Percentiles rank a stretch among this genome's conserved stretches.
phyloP scores from a whole-genome alignment of 1,140 invertebrate genomes.

The Phymorhynchus buccinoides region DNA sequence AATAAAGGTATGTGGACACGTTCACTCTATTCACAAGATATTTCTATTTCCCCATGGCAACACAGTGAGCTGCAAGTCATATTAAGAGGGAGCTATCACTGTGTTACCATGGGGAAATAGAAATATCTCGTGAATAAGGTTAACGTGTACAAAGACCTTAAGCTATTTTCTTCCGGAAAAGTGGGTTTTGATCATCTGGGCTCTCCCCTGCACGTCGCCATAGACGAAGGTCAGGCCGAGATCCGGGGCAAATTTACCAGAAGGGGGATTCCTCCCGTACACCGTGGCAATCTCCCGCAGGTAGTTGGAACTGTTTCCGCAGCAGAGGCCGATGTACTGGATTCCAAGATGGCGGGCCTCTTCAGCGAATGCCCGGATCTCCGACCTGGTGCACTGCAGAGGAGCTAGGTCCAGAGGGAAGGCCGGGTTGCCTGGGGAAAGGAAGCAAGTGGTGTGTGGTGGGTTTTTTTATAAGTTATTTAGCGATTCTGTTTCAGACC shows the following conservation, averaged over 20 bases:
- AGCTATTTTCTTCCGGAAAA: neutral
- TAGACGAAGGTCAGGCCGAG: conserved; percentile 40
- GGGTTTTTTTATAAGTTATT: no score
- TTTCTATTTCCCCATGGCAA: no score
- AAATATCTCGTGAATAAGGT: no score
- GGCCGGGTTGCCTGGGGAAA: neutral
- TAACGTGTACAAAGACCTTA: no score
- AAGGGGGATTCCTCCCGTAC: conserved; percentile 54
- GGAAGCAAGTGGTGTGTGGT: neutral
- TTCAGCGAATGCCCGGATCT: conserved; percentile 59
- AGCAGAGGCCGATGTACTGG: conserved; percentile 68
- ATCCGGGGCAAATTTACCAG: conserved; percentile 55
- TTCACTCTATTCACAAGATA: no score
- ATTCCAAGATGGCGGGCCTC: conserved; percentile 62
- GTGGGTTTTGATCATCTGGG: neutral
- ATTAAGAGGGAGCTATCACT: no score
- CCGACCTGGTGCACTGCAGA: conserved; percentile 51
- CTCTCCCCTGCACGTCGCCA: neutral
- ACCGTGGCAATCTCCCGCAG: conserved; percentile 59
- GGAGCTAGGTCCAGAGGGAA: neutral
- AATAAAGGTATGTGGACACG: no score
- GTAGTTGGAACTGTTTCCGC: conserved; percentile 63
- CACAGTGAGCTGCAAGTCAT: no score
- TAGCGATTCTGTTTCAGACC: no score
- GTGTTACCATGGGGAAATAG: no score